These are phyloP conservation scores for Cacatua alba DNA, from an alignment of 2,113 vertebrate species.

Conservation along the genomic window DNA sequence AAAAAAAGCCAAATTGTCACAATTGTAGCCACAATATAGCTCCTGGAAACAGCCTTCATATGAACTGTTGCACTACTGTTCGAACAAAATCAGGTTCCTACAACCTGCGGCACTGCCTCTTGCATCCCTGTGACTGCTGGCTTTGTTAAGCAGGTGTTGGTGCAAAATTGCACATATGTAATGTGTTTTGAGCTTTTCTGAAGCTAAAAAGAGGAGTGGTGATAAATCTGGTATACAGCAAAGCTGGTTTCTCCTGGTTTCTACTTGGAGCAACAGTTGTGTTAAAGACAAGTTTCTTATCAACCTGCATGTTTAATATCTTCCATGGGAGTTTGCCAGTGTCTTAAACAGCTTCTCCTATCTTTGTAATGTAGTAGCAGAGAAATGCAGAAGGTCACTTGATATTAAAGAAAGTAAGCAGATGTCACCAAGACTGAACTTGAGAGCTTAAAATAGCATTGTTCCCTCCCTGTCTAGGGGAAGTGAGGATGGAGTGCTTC, in stretches of 20 bases:
- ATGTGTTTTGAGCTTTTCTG: not conserved
- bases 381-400: not conserved
- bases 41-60: not conserved
- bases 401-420: not conserved
- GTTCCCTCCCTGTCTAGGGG: not conserved
- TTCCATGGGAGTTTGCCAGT: not conserved
- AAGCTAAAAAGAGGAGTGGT: not conserved
- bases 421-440: not conserved
- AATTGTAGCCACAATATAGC: not conserved
- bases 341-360: not conserved
- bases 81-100: not conserved
- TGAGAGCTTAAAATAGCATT: not conserved
- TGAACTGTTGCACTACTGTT: not conserved
- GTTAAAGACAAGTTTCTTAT: not conserved
- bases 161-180: not conserved
- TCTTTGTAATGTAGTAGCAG: not conserved
- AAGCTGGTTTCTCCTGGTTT: not conserved
- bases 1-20: not conserved
- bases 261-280: not conserved
- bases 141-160: not conserved
- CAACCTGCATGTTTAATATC: rapidly evolving
- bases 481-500: not conserved
- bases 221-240: not conserved
- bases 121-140: rapidly evolving
- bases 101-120: not conserved